Evolutionary conservation across 2,113 vertebrate genomes (phyloP), one percentile per base, ranked within the genome.

Genomic region (Caranx melampygus): DNA sequence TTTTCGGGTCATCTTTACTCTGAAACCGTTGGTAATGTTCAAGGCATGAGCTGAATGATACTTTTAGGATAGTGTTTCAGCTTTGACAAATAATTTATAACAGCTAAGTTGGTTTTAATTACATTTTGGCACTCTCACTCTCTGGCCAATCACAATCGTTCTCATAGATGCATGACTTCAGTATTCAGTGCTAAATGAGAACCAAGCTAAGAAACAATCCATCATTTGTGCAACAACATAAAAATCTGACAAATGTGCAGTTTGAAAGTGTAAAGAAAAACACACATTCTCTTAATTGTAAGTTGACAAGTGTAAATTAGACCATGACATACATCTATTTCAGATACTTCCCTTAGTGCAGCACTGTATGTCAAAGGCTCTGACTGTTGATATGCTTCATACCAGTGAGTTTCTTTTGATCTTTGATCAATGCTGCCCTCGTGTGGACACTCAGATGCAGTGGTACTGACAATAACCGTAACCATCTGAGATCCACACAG

Each of bases 351-450:
- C 3, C 8, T 13, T 21, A 2, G 12, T 44, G n/a, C 20, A 3
- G 40, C 12, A 11, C 4, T 12, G 16, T 21, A 21, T 45, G 15
- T 2, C 5, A 63, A 31, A 45, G 15, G 70, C 34, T 16, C 15
- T 8, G 60, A 52, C 40, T 33, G 8, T 55, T 33, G 42, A 3
- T 64, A 4, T n/a, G 31, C 12, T 21, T 33, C 5, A 42, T n/a
- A 16, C 3, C 26, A 35, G 9, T 63, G 57, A 9, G 11, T 33
- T 31, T 33, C 1, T 45, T 64, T 54, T 37, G 33, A 66, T 54
- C 20, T 11, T 55, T 20, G 60, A 72, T 59, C 66, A 69, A 88
- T 62, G 72, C 62, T 83, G 84, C 79, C 84, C 72, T 51, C 88
- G 1, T 82, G 91, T 87, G 88, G 78, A 5, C 40, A 60, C n/a